phyloP scores from a whole-genome alignment of 2,888 invertebrate species.

The Caenorhabditis panamensis region DNA sequence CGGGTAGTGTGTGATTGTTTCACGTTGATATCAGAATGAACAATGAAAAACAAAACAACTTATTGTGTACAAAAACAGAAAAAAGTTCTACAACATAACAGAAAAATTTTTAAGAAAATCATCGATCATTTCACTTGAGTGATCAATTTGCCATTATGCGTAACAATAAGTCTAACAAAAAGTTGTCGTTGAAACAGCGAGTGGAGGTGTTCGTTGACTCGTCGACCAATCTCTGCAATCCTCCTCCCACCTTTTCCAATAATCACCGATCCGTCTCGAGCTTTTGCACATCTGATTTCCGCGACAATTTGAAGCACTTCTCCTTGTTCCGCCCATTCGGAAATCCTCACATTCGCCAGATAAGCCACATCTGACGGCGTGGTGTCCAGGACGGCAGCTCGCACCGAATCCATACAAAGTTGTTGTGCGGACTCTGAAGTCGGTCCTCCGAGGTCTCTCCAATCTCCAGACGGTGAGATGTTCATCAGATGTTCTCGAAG shows the following conservation, averaged over 20 bases:
- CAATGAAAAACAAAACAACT: no score
- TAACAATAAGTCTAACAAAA: constrained; percentile 67
- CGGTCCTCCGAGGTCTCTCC: constrained; percentile 55
- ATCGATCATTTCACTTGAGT: constrained; percentile 37
- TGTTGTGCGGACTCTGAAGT: constrained; percentile 66
- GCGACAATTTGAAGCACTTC: constrained; percentile 73
- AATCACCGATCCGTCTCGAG: constrained; percentile 70
- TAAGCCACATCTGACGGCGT: constrained; percentile 90
- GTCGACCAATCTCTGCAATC: constrained; percentile 64
- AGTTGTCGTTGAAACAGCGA: constrained; percentile 72
- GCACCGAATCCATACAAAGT: constrained; percentile 85
- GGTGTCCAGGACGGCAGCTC: constrained; percentile 90
- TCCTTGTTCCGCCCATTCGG: constrained; percentile 74
- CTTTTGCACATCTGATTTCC: constrained; percentile 73
- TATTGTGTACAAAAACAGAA: no score
- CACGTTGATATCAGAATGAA: no score
- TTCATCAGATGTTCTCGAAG: constrained; percentile 71
- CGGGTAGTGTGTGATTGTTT: constrained; percentile 10
- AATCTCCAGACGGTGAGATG: constrained; percentile 67
- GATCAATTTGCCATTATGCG: constrained; percentile 66
- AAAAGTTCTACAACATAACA: no score
- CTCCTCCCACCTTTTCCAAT: constrained; percentile 61
- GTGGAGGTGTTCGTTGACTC: constrained; percentile 72
- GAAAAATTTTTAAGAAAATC: background rate
- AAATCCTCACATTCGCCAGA: constrained; percentile 81